These are phyloP conservation scores for Clarias magur DNA, from an alignment of 2,113 vertebrate genomes.

Conservation along the genomic window DNA sequence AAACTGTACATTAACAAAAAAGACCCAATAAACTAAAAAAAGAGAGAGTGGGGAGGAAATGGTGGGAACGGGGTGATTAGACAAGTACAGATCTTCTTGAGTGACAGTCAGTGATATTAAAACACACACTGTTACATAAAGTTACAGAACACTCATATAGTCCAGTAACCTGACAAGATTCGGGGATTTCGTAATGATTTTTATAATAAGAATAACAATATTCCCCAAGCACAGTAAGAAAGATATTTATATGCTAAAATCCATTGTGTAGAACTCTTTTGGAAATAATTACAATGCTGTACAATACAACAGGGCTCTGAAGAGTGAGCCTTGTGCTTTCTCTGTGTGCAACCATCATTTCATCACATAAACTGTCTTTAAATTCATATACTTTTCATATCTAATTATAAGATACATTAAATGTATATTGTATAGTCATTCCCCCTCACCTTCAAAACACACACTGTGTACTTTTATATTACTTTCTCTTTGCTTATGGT, in stretches of 20 bases:
- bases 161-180: constrained; percentile 70
- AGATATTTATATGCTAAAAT: constrained; percentile 89
- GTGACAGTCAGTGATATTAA: constrained; percentile 78
- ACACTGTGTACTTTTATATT: not conserved
- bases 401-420: constrained; percentile 52
- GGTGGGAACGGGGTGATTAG: constrained; percentile 48
- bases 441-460: not conserved
- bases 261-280: constrained; percentile 85
- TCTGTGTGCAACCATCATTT: constrained; percentile 67
- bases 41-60: constrained; percentile 51
- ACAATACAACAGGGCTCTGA: constrained; percentile 87
- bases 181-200: constrained; percentile 65
- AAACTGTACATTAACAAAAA: constrained; percentile 89
- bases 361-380: constrained; percentile 68
- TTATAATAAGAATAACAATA: constrained; percentile 73
- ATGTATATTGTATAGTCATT: constrained; percentile 20
- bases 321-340: constrained; percentile 85
- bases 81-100: constrained; percentile 60
- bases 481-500: constrained; percentile 8
- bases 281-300: constrained; percentile 87
- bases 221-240: constrained; percentile 88
- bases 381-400: constrained; percentile 42
- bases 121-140: constrained; percentile 83
- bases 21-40: constrained; percentile 71
- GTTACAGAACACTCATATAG: constrained; percentile 82